Evolutionary conservation across 2,888 invertebrate species (phyloP), one percentile per base, ranked within the genome.

Genomic region (Oscheius myriophilus): DNA sequence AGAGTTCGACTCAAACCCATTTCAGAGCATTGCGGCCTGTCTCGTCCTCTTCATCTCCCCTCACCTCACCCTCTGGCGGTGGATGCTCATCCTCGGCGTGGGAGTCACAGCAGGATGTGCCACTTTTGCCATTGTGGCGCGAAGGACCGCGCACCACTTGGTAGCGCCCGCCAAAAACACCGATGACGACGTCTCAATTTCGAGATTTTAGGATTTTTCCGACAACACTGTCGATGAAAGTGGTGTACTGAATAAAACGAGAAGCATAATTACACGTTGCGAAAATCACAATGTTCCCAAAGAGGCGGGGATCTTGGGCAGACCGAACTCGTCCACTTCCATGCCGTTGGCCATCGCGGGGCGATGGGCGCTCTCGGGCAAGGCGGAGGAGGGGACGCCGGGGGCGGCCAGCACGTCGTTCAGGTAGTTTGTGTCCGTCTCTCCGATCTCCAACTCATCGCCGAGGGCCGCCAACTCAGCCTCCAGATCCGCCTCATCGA

Each of bases 401-500:
- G 97, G 97, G 0, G 94, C 93, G 85, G 92, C 93, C 18, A 93
- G 92, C 7, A 96, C 95, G 87, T 96, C 95, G 88, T 98, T 97
- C 69, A 98, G 89, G 87, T 96, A 98, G 21, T 94, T 93, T 0
- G 93, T 90, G 88, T 98, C 97, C 87, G 94, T 93, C 11, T 93
- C 94, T 87, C 96, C 96, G 25, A 95, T 88, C 6, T 93, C 95
- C 79, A 98, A 92, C 88, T 98, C 97, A 89, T 97, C 96, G 26
- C 96, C 96, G 16, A 95, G 89, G 43, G 94, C 94, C 88, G 93
- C 94, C 55, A 96, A 89, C 87, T 96, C 96, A 58, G 98, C 97
- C 76, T 94, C 95, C 59, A 99, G 89, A 87, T 99, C 98, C 88
- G 95, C 95, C 79, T 99, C 98, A 88, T 99, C 98, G n/a, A 98